These are phyloP conservation scores for Batillaria attramentaria DNA, from an alignment of 1,140 invertebrate species.

Conservation along the genomic window DNA sequence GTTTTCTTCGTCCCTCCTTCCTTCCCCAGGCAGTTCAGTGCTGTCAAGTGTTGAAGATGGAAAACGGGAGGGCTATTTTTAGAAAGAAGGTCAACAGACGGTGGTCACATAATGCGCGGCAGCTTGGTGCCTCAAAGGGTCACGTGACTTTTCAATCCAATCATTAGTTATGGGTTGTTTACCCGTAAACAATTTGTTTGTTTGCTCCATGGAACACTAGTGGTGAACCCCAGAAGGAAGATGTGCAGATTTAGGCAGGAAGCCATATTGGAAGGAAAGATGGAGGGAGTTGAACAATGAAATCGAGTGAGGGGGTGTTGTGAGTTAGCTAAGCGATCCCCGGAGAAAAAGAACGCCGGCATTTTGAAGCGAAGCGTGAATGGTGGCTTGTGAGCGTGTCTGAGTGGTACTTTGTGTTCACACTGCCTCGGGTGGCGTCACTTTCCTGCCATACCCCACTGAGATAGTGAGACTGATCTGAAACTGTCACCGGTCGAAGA, in stretches of 20 bases:
- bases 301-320: slow-evolving; percentile 3
- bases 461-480: not conserved
- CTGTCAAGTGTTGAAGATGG: slow-evolving; percentile 40
- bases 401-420: not conserved
- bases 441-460: not conserved
- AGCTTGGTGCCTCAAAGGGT: slow-evolving; percentile 53
- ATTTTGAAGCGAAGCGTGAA: slow-evolving; percentile 24
- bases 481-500: slow-evolving; percentile 8
- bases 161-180: slow-evolving; percentile 63
- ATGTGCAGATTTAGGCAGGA: slow-evolving; percentile 48
- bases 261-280: slow-evolving; percentile 58
- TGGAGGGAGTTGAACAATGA: slow-evolving; percentile 52
- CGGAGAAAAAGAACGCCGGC: slow-evolving; percentile 10
- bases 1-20: slow-evolving; percentile 13
- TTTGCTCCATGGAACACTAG: slow-evolving; percentile 59
- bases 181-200: slow-evolving; percentile 69
- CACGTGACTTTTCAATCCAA: slow-evolving; percentile 65
- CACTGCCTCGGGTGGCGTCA: not conserved
- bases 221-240: slow-evolving; percentile 58
- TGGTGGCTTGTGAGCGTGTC: slow-evolving; percentile 4
- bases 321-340: not conserved
- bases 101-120: slow-evolving; percentile 54
- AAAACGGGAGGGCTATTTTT: slow-evolving; percentile 49
- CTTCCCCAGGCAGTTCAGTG: slow-evolving; percentile 21
- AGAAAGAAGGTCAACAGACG: slow-evolving; percentile 48